Base-by-base conservation (phyloP, 1,140 invertebrate genomes). In the Drosophila triauraria region DNA sequence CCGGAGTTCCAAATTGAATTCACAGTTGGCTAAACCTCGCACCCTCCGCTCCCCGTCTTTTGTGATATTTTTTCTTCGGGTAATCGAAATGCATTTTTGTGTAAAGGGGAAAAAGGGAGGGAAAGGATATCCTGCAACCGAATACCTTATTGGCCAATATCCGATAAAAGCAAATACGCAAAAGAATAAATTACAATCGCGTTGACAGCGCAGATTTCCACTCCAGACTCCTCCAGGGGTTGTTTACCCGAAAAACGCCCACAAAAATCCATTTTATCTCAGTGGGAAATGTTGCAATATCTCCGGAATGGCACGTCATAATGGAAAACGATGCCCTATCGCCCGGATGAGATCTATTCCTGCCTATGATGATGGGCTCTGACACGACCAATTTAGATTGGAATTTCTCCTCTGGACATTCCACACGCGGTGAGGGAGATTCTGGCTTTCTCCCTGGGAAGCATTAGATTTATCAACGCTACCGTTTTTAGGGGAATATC, bases 151-250 rank as follows among this genome's bases (percentile, higher is more conserved):
- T 81, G 53, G 58, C 60, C 69, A 63, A 82, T 88, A 74, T 83
- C 68, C 78, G 75, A 82, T 84, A 76, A 79, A 63, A 43, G 60
- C 46, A 54, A 80, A 71, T 80, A 65, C 76, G 80, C 75, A 88
- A 65, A 78, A 70, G 75, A 79, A 88, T 88, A 90, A 90, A 90
- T 90, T 80, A 90, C 72, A 81, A 85, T 71, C 62, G 50, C 58
- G 54, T 70, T 85, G 85, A 85, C 86, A 91, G 83, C 47, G 51
- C 57, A 32, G 43, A 61, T 25, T 79, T 48, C 2, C 40, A 3
- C 30, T 17, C 10, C 17, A 13, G 13, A 15, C 40, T 50, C 4
- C 25, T 50, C 4, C 65, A 80, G 63, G 83, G 83, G 83, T 82
- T 72, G 83, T 61, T 60, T 64, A 76, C 46, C 62, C 42, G 25